phyloP scores from a whole-genome alignment of 1,140 invertebrate genomes.

The Drosophila guanche region DNA sequence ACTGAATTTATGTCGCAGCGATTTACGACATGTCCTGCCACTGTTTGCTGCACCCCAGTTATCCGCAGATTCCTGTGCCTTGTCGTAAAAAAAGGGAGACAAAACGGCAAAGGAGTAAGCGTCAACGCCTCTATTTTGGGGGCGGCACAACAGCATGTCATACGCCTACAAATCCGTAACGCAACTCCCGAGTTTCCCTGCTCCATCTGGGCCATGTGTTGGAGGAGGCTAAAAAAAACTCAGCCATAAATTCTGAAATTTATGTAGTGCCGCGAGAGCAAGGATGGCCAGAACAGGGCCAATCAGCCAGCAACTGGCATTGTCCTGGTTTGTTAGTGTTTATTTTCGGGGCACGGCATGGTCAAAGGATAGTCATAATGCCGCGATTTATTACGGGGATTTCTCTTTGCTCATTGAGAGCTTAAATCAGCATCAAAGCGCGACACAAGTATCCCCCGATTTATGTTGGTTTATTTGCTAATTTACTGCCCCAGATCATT shows the following conservation, averaged over 20 bases:
- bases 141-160: conserved; percentile 51
- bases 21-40: conserved; percentile 56
- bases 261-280: conserved; percentile 74
- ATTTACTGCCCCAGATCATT: conserved; percentile 57
- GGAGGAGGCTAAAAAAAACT: conserved; percentile 39
- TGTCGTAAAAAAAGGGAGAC: conserved; percentile 33
- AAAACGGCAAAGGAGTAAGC: conserved; percentile 30
- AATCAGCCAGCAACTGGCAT: conserved; percentile 45
- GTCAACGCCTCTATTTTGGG: conserved; percentile 77
- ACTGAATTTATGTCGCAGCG: conserved; percentile 73
- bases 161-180: conserved; percentile 61
- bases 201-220: conserved; percentile 52
- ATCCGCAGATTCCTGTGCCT: conserved; percentile 25
- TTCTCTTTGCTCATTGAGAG: not conserved
- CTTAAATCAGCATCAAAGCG: conserved; percentile 22
- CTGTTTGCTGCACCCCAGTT: not conserved
- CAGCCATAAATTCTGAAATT: conserved; percentile 77
- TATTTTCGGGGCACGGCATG: conserved; percentile 54
- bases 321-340: conserved; percentile 68
- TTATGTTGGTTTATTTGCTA: conserved; percentile 17
- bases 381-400: conserved; percentile 28
- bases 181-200: conserved; percentile 18
- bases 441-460: conserved; percentile 32
- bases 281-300: conserved; percentile 46
- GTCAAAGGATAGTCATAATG: conserved; percentile 50